These are phyloP conservation scores for Aptenodytes forsteri DNA, from an alignment of 2,113 vertebrate species.

Conservation along the genomic window DNA sequence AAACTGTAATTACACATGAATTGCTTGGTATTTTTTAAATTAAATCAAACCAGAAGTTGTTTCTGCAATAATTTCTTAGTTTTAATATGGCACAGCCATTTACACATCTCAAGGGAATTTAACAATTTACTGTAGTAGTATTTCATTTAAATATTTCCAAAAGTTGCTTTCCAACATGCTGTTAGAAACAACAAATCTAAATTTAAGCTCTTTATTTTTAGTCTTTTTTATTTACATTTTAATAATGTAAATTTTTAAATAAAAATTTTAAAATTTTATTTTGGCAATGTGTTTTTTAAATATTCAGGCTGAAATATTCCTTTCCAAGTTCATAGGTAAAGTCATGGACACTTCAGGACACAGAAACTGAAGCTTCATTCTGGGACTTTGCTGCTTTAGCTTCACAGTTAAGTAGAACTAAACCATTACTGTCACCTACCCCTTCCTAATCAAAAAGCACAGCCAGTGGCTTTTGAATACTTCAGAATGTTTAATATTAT, in stretches of 20 bases:
- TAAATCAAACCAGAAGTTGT: background rate
- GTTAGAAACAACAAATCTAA: background rate
- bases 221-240: background rate
- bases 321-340: background rate
- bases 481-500: background rate
- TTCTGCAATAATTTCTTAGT: background rate
- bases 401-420: background rate
- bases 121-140: background rate
- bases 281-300: background rate
- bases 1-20: background rate
- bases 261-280: background rate
- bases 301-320: background rate
- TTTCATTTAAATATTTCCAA: background rate
- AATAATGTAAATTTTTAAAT: accelerated
- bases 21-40: background rate
- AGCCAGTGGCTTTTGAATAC: background rate
- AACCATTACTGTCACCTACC: background rate
- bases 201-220: background rate
- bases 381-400: background rate
- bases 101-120: background rate
- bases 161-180: background rate
- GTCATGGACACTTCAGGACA: background rate
- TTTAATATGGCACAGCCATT: background rate
- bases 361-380: background rate
- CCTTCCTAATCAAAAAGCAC: background rate